Base-by-base conservation (phyloP, 2,113 vertebrate species). In the Ploceus nigricollis region DNA sequence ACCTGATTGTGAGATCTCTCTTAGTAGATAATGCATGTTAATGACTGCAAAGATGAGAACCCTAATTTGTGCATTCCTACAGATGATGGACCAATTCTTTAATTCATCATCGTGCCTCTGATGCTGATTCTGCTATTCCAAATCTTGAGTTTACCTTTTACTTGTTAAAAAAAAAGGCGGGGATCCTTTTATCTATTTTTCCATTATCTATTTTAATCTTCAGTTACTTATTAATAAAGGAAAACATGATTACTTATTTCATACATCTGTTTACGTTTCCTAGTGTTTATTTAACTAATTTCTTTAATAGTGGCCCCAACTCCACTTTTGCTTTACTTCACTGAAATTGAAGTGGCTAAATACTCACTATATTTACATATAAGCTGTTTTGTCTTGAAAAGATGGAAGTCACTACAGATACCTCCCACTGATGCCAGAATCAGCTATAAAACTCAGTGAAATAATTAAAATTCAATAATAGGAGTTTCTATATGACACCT, bases 41-140 rank as follows among this genome's bases (percentile, higher is more conserved):
- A 30, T 16, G 31, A 66, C 28, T 39, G 27, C 15, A 66, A 91
- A 61, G 7, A 37, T 40, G 28, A 30, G 7, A 82, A 9, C 24
- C 4, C 13, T 51, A 85, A 71, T 12, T 18, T 44, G 6, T 64
- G 8, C 48, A 15, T 71, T 70, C 18, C 11, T 37, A 22, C 28
- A 44, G 13, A 25, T 42, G 21, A 57, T n/a, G 10, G 20, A 28
- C 4, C 37, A 61, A 21, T 37, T 82, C 73, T 58, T 91, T 35
- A 61, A 15, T n/a, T 68, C 2, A 1, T 35, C 13, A 15, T 30
- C 6, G 0, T 71, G 16, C 3, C 3, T 9, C 11, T 68, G 47
- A 28, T 57, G 40, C 33, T 37, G 18, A 53, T 27, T 66, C 33
- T 37, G 20, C 47, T 35, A 45, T 19, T 4, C 15, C 22, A 47